These are phyloP conservation scores for Coluber constrictor DNA, from an alignment of 2,797 vertebrate species.

Conservation along the genomic window DNA sequence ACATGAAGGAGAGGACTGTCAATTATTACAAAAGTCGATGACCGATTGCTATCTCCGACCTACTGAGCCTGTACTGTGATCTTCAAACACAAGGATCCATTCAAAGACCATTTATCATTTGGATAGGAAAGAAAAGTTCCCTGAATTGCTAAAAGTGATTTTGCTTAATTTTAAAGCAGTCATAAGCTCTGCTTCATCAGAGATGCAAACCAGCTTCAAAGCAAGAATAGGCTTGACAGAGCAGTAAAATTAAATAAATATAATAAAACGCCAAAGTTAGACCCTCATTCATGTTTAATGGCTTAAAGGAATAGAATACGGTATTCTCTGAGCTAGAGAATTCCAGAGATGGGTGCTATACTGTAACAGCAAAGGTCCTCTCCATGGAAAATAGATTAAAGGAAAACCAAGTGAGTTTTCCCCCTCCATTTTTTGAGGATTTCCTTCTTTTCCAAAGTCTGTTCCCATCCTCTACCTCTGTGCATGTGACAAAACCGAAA, in stretches of 20 bases:
- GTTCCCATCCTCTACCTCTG: background rate
- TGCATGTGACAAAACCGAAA: background rate
- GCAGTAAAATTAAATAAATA: background rate
- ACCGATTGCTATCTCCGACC: background rate
- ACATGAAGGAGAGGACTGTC: background rate
- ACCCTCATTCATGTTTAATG: background rate
- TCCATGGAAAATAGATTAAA: background rate
- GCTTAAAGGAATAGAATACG: background rate
- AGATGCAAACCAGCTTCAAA: background rate
- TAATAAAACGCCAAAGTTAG: background rate
- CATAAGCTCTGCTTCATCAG: background rate
- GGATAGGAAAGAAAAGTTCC: background rate
- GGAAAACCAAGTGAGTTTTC: background rate
- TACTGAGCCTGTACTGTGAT: background rate
- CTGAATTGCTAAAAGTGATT: background rate
- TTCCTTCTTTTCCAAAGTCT: background rate
- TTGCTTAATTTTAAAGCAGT: background rate
- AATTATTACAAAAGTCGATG: background rate
- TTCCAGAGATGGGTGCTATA: background rate
- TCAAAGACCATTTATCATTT: background rate
- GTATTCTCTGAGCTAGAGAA: background rate
- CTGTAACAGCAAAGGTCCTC: background rate
- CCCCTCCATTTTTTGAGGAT: background rate
- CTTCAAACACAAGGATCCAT: background rate
- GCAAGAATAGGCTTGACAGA: background rate